These are phyloP conservation scores for Mythimna ferrago DNA, from an alignment of 2,888 invertebrate species.

Conservation along the genomic window DNA sequence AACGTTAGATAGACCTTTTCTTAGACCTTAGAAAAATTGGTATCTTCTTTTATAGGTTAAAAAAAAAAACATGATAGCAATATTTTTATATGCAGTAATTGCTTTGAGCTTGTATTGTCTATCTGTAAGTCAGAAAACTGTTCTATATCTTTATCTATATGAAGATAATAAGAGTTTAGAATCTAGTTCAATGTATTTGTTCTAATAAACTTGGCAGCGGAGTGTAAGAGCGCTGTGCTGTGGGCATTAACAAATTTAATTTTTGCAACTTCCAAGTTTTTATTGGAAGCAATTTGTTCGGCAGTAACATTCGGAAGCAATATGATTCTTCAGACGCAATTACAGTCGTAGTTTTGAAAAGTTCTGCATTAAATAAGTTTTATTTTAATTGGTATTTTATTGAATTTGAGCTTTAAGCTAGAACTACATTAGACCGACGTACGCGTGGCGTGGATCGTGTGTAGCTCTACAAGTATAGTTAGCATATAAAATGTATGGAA, in stretches of 20 bases:
- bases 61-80: not conserved
- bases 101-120: too few species aligned
- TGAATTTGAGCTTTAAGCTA: not conserved
- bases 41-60: not conserved
- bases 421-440: too few species aligned
- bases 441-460: too few species aligned
- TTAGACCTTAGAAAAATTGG: not conserved
- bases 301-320: constrained; percentile 28
- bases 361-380: not conserved
- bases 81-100: not conserved
- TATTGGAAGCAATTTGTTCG: constrained; percentile 47
- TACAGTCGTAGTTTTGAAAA: constrained; percentile 13
- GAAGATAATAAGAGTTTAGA: constrained; percentile 11
- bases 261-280: constrained; percentile 51
- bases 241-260: constrained; percentile 52
- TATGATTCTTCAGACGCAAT: constrained; percentile 46
- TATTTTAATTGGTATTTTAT: not conserved
- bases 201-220: constrained; percentile 54
- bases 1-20: not conserved
- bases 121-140: too few species aligned
- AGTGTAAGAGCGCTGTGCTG: constrained; percentile 2
- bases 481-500: too few species aligned
- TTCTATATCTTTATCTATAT: not conserved
- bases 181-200: constrained; percentile 39
- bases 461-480: too few species aligned